A percentile compares a stretch with the other conserved stretches of the same genome.
Evolutionary conservation across 2,113 vertebrate species (phyloP).

Genomic region (Aramus guarauna): DNA sequence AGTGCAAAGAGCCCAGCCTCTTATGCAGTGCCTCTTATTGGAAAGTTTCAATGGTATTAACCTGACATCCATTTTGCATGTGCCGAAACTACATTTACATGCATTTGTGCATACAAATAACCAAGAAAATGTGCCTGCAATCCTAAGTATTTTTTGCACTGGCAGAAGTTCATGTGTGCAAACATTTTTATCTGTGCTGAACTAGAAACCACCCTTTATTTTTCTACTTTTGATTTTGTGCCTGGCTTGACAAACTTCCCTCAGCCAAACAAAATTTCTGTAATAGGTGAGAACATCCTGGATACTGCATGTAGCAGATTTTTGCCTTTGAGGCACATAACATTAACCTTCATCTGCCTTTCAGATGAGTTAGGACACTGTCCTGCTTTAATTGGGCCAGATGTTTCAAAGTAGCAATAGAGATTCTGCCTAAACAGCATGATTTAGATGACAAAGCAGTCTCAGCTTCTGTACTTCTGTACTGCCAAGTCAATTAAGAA

Average conservation of each 20-base stretch:
- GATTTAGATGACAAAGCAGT: slow-evolving; percentile 48
- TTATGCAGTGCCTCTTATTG: neutral
- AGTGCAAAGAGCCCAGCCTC: neutral
- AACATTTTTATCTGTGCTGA: neutral
- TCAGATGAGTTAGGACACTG: slow-evolving; percentile 13
- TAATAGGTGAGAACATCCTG: neutral
- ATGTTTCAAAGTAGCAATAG: slow-evolving; percentile 43
- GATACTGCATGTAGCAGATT: neutral
- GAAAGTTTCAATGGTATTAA: neutral
- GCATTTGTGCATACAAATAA: neutral
- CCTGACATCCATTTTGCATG: neutral
- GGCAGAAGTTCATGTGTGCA: neutral
- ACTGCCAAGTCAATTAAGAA: slow-evolving; percentile 39
- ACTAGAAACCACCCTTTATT: neutral
- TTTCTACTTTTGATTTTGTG: neutral
- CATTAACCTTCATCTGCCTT: slow-evolving; percentile 51
- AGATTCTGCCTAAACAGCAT: slow-evolving; percentile 18
- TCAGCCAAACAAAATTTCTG: neutral
- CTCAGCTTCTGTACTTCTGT: neutral
- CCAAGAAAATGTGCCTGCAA: neutral
- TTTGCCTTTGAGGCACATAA: slow-evolving; percentile 30
- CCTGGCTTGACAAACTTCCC: neutral
- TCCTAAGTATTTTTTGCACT: neutral
- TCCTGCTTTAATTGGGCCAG: slow-evolving; percentile 42
- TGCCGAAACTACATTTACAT: neutral